Evolutionary conservation across 2,113 vertebrate species (phyloP), one percentile per base, ranked within the genome.

Genomic region (Chamaea fasciata): DNA sequence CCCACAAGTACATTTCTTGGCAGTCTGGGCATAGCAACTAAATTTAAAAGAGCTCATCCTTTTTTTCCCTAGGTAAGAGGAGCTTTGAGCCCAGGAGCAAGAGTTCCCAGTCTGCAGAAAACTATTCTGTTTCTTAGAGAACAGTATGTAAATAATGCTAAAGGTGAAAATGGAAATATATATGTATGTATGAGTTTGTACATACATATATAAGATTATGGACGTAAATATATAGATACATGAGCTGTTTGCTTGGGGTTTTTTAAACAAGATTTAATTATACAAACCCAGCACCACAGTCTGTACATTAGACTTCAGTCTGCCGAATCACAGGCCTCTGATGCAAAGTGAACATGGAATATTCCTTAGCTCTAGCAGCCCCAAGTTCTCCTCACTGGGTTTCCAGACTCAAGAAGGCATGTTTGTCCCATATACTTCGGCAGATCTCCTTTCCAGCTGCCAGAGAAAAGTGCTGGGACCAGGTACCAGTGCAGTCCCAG

Each of bases 171-270:
- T 44, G 26, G 28, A 55, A 7, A 46, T 22, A 15, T 3, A 1
- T 17, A 1, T 24, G n/a, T 27, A 9, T 53, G 7, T 42, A 4
- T 27, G 41, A 41, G 41, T 41, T 1, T 8, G 2, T 33, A 1
- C 21, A 1, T 17, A 0, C 4, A 4, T 30, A 8, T 10, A 24
- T 18, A 55, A 20, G 7, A 7, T 42, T 67, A 42, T 17, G 50
- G 13, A 37, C 31, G 23, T 17, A 60, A 37, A 52, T 60, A 37
- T 37, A 18, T 7, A 69, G 12, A 28, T 37, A 39, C 7, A n/a
- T 33, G n/a, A 49, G 17, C 10, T 52, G 28, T n/a, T 60, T 67
- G 1, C 26, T 31, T 39, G 19, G 11, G 13, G 0, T 1, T 13
- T 68, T 67, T 74, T 21, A 4, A 73, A 26, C 11, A 73, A 73